Evolutionary conservation across 30 jellyfish, hydroid and myxozoan species (phyloP).

Genomic region (Rhopilema esculentum): DNA sequence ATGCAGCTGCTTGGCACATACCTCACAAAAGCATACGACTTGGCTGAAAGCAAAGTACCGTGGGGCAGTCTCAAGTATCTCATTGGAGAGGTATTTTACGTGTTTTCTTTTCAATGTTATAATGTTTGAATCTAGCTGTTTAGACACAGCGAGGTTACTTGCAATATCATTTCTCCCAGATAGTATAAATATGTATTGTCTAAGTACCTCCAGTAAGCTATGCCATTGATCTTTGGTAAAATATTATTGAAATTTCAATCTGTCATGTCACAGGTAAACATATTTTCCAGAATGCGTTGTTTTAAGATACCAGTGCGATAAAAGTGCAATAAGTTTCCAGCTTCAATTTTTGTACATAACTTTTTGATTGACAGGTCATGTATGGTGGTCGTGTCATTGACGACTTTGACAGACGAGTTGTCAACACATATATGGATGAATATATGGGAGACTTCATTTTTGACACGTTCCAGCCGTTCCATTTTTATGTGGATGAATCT

Average conservation of each 20-base stretch:
- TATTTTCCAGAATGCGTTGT: background rate
- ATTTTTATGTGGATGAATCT: slow-evolving; percentile 84
- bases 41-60: slow-evolving; percentile 84
- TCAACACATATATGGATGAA: slow-evolving; percentile 95
- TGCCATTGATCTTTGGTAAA: no score
- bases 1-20: slow-evolving; percentile 90
- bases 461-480: slow-evolving; percentile 97
- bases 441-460: slow-evolving; percentile 98
- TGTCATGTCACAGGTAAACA: background rate
- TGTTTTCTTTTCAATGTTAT: background rate
- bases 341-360: background rate
- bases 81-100: slow-evolving; percentile 88
- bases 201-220: no score
- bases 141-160: no score
- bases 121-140: no score
- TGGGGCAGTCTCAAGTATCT: slow-evolving; percentile 94
- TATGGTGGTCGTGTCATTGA: slow-evolving; percentile 98
- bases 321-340: no score
- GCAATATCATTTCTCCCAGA: no score
- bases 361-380: slow-evolving; percentile 78
- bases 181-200: no score
- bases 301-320: no score
- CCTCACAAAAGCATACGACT: slow-evolving; percentile 77
- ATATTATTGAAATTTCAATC: no score
- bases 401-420: slow-evolving; percentile 96